Base-by-base conservation (phyloP, 2,797 vertebrate species). In the Pelobates cultripes region DNA sequence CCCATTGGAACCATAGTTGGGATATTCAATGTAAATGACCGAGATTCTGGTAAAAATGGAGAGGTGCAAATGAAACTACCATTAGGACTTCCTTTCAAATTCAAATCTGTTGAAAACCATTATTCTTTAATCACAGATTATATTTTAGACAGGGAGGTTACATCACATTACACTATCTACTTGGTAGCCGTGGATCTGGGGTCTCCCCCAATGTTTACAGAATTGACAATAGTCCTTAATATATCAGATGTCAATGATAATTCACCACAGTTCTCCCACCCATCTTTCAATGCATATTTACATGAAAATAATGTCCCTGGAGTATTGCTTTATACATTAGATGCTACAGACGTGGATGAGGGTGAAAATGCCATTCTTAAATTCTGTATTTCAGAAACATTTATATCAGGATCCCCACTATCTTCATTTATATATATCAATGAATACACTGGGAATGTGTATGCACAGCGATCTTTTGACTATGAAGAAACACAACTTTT, bases 231-330 rank as follows among this genome's bases (percentile, higher is more conserved):
- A 87, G 89, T 93, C 41, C 95, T 99, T 70, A 95, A 95, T 83
- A 92, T 99, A 70, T 96, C 97, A 61, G 98, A 99, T 72, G 95
- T 98, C 10, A 99, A 99, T 79, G 89, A 90, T 72, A 85, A 90
- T 78, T 53, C 81, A 3, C 89, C 89, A 14, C 66, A 74, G 42
- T 90, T 94, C 7, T 75, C 82, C 53, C 75, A 57, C 2, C 88
- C 60, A 3, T 88, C 88, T 0, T 91, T 91, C 66, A 86, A 43
- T 6, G 89, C 92, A 57, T 93, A 93, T 88, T 60, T 93, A 73
- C 43, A 12, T 0, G 92, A 93, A 70, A 94, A 93, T 57, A 94
- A 93, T 57, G 15, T 75, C 8, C 87, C 90, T 0, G 96, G 96
- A 83, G 87, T 94, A 64, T 93, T 95, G 15, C 94, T 99, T 5